phyloP scores from a whole-genome alignment of 2,797 vertebrate genomes.

The Diplodus sargus region DNA sequence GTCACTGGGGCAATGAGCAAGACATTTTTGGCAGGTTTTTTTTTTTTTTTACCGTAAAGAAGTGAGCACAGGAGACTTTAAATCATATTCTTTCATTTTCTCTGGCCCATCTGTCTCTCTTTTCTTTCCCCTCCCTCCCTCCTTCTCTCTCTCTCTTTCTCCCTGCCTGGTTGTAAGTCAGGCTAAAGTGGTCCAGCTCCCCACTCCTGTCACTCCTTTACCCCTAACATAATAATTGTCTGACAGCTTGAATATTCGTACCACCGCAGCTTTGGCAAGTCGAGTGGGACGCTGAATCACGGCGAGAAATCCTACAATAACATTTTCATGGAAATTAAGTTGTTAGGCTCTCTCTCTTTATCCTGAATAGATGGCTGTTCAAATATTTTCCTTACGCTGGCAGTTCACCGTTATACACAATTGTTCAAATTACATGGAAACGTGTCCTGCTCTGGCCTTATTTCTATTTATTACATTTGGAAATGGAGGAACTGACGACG shows the following conservation, averaged over 20 bases:
- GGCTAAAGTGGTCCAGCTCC: conserved; percentile 43
- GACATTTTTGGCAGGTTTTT: conserved; percentile 43
- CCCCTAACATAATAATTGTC: conserved; percentile 57
- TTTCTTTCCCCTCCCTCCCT: background rate
- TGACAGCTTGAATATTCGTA: conserved; percentile 58
- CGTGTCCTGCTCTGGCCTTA: conserved; percentile 35
- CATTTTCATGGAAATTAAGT: conserved; percentile 73
- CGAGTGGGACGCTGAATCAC: conserved; percentile 40
- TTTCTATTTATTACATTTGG: conserved; percentile 35
- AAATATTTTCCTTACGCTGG: conserved; percentile 63
- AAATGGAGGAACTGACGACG: conserved; percentile 2
- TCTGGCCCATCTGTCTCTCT: conserved; percentile 6
- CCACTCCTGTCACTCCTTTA: conserved; percentile 55
- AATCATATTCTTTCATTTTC: conserved; percentile 44
- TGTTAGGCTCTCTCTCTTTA: conserved; percentile 50
- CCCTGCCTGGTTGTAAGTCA: conserved; percentile 49
- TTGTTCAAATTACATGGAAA: conserved; percentile 33
- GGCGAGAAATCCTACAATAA: conserved; percentile 58
- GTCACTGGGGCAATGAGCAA: conserved; percentile 53
- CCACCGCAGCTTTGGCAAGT: conserved; percentile 53
- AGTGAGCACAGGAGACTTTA: conserved; percentile 49
- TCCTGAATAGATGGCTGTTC: conserved; percentile 22
- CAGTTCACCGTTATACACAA: conserved; percentile 23
- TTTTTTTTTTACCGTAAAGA: conserved; percentile 15
- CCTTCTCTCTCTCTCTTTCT: background rate